A percentile compares a stretch with the other conserved stretches of the same genome.
Conservation (phyloP, 2,888 invertebrate genomes). For the Neoitamus cyanurus region DNA sequence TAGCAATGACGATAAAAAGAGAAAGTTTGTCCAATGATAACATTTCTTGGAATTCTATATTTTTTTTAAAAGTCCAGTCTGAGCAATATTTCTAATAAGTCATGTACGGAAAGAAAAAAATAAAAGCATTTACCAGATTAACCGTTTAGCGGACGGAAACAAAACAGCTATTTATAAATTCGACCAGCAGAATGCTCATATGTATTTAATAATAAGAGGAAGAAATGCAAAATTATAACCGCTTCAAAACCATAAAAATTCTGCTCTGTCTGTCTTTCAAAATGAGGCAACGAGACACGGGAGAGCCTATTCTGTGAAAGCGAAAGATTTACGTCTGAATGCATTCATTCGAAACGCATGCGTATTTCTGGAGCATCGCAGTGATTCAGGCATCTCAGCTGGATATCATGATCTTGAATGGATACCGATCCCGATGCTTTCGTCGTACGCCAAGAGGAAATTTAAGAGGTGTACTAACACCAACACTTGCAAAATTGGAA, state of each 20-base stretch:
- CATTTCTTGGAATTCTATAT: too few species aligned
- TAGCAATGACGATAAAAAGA: too few species aligned
- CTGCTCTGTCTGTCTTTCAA: neutral
- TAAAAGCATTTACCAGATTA: neutral
- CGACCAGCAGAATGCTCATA: neutral
- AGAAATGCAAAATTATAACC: constrained; percentile 23
- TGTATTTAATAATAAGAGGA: neutral
- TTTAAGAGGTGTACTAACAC: neutral
- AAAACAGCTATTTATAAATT: constrained; percentile 14
- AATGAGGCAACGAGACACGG: neutral
- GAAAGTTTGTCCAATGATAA: too few species aligned
- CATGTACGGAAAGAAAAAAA: too few species aligned
- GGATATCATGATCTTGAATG: constrained; percentile 26
- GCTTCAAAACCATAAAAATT: constrained; percentile 12
- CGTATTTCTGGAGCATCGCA: constrained; percentile 23
- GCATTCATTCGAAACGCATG: neutral
- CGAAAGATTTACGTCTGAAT: neutral
- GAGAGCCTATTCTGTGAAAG: neutral
- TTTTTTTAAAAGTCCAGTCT: too few species aligned
- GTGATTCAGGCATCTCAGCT: neutral
- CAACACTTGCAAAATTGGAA: neutral
- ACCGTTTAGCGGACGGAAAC: neutral
- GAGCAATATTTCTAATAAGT: too few species aligned
- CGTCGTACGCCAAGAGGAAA: neutral
- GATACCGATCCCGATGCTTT: neutral